These are phyloP conservation scores for Miltochrista miniata DNA, from an alignment of 2,888 invertebrate genomes.

Conservation along the genomic window DNA sequence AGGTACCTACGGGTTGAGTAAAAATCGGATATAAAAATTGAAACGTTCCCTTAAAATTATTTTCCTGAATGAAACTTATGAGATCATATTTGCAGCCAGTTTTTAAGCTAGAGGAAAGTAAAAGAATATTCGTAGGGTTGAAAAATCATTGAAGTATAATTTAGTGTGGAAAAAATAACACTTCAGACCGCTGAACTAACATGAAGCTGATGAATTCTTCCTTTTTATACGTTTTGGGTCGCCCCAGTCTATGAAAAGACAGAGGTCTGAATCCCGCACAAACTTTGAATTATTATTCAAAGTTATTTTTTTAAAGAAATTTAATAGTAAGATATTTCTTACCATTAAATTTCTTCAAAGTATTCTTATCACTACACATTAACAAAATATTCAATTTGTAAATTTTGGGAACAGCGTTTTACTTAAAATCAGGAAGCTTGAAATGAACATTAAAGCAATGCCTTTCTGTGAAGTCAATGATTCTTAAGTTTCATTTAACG, in stretches of 20 bases:
- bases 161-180: too few species aligned
- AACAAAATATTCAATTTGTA: constrained; percentile 59
- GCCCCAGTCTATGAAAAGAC: too few species aligned
- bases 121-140: constrained; percentile 48
- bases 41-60: constrained; percentile 32
- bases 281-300: too few species aligned
- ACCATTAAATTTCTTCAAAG: too few species aligned
- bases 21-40: constrained; percentile 37
- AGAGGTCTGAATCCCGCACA: too few species aligned
- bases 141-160: too few species aligned
- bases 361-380: constrained; percentile 57
- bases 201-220: too few species aligned
- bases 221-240: too few species aligned
- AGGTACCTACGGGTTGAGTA: too few species aligned
- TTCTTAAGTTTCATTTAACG: constrained; percentile 1
- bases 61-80: constrained; percentile 26
- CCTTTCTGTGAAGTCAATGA: not conserved
- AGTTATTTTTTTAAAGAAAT: too few species aligned
- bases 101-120: constrained; percentile 48
- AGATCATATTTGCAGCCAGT: constrained; percentile 53
- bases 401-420: constrained; percentile 41
- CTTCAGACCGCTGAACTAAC: too few species aligned
- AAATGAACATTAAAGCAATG: constrained; percentile 10
- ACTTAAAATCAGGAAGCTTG: constrained; percentile 4
- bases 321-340: too few species aligned